These are phyloP conservation scores for Thelaira solivaga DNA, from an alignment of 2,888 invertebrate genomes.

Conservation along the genomic window DNA sequence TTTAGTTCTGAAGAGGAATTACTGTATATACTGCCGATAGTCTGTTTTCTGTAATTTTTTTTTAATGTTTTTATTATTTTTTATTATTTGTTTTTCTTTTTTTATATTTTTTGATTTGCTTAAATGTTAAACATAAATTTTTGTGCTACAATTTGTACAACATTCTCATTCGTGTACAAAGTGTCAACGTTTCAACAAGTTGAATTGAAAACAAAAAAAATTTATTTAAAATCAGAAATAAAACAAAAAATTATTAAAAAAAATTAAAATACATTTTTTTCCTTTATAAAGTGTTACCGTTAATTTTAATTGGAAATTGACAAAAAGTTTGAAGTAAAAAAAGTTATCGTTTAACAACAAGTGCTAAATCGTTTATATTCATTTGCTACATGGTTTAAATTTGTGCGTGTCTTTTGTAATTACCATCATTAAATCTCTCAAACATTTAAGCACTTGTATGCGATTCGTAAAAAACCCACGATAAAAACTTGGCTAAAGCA, in stretches of 20 bases:
- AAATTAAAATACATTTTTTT: background rate
- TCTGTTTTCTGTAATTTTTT: constrained; percentile 51
- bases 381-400: constrained; percentile 34
- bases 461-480: background rate
- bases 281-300: background rate
- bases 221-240: no score
- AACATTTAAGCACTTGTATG: constrained; percentile 28
- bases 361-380: constrained; percentile 46
- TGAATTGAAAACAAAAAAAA: constrained; percentile 23
- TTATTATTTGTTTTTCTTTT: constrained; percentile 39
- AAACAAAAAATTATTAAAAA: constrained; percentile 11
- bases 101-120: constrained; percentile 43
- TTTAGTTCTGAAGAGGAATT: constrained; percentile 38
- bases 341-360: constrained; percentile 42
- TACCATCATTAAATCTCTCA: constrained; percentile 55
- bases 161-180: constrained; percentile 68
- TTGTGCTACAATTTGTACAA: constrained; percentile 55
- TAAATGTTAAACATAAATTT: constrained; percentile 62
- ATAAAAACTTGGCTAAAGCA: background rate
- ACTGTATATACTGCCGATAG: constrained; percentile 33
- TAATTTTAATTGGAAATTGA: background rate
- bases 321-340: constrained; percentile 20
- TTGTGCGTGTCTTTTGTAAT: constrained; percentile 59
- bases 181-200: constrained; percentile 70
- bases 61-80: constrained; percentile 42